Conservation (phyloP, 1,140 invertebrate species). For the Pissodes strobi region DNA sequence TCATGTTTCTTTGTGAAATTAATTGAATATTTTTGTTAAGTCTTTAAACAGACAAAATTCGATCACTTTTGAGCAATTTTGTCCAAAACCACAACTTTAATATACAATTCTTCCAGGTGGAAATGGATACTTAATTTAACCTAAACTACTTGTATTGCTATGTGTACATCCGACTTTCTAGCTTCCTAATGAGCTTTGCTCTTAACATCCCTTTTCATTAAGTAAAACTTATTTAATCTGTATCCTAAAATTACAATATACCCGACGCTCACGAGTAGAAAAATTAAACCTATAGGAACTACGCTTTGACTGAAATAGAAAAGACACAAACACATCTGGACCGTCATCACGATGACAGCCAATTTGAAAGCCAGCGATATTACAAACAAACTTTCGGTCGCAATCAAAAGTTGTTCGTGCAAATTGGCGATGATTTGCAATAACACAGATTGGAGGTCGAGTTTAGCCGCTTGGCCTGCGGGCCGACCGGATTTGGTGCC, state of each 20-base stretch:
- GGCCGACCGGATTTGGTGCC: conserved; percentile 9
- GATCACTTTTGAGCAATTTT: too few relatives aligned
- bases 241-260: conserved; percentile 14
- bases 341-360: conserved; percentile 18
- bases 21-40: too few relatives aligned
- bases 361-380: conserved; percentile 27
- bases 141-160: too few relatives aligned
- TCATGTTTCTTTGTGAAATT: too few relatives aligned
- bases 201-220: conserved; percentile 13
- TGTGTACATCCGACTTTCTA: too few relatives aligned
- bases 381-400: neutral
- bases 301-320: conserved; percentile 13
- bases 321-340: conserved; percentile 24
- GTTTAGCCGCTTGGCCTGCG: conserved; percentile 4
- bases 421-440: neutral
- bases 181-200: too few relatives aligned
- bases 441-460: conserved; percentile 11
- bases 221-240: conserved; percentile 16
- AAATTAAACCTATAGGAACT: conserved; percentile 33
- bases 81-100: too few relatives aligned
- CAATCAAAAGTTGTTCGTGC: neutral
- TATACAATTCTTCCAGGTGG: too few relatives aligned
- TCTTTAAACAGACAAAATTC: too few relatives aligned
- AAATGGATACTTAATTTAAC: too few relatives aligned
- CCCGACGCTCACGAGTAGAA: conserved; percentile 17